Evolutionary conservation across 2,797 vertebrate species (phyloP).

Genomic region (Psittacula derbiana): DNA sequence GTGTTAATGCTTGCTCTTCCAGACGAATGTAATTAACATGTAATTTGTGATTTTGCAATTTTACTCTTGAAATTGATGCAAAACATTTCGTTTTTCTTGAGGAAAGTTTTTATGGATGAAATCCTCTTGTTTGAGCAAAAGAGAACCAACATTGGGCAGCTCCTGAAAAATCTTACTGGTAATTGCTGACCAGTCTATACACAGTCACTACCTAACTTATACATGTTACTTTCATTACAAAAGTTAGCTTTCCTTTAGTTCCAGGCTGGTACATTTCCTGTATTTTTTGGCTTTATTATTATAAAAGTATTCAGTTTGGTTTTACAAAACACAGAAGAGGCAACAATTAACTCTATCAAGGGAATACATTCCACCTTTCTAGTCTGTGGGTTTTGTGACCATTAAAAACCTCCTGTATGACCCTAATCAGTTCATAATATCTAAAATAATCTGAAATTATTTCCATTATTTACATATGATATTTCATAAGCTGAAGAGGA

Average conservation of each 20-base stretch:
- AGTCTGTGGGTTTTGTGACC: neutral
- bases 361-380: neutral
- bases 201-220: neutral
- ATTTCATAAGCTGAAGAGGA: neutral
- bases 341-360: neutral
- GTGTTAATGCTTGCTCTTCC: neutral
- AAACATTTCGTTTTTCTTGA: neutral
- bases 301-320: neutral
- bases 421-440: neutral
- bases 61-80: slow-evolving; percentile 4
- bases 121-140: neutral
- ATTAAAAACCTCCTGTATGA: neutral
- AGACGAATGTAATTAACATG: slow-evolving; percentile 17
- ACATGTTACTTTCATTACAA: neutral
- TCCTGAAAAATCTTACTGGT: neutral
- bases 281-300: neutral
- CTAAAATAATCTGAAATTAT: neutral
- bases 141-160: neutral
- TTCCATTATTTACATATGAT: neutral
- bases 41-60: neutral
- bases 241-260: neutral
- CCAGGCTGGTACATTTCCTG: neutral
- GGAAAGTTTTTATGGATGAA: neutral
- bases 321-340: neutral
- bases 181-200: neutral